Evolutionary conservation across 2,888 invertebrate species (phyloP), one percentile per base, ranked within the genome.

Genomic region (Prenolepis imparis): DNA sequence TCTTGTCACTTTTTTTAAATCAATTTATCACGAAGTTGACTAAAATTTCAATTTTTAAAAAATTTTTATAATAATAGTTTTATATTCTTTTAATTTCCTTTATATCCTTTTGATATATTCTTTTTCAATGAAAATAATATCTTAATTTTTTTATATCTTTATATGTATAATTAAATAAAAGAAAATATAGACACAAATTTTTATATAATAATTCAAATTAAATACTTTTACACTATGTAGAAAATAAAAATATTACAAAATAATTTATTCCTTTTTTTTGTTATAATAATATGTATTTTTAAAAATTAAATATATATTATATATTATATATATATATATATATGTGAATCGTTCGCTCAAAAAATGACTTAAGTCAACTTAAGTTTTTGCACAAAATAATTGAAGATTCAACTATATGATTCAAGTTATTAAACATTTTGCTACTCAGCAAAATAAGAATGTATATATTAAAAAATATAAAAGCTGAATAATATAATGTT

Each of bases 211-310:
- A 15, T 39, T 44, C 5, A 48, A 68, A 12, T 68, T 36, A 70
- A 52, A 9, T 12, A 70, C 15, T 44, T 21, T 68, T 70, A 52
- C 1, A 3, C 1, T 52, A 52, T 36, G 9, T 15, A 15, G 55
- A 70, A 24, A 21, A 36, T 36, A 21, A 70, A 70, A 4, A 21
- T 55, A 70, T 55, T 32, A 21, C 4, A 24, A 70, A 36, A 70
- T 48, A 44, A 36, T 28, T 0, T 32, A 70, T 68, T 67, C 15
- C 28, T 5, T 44, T 44, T 44, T 44, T 44, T 66, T 15, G 4
- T 21, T 15, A 28, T 55, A 21, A 36, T 15, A 36, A 21, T 15
- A 52, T 3, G 15, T 36, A 28, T 39, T 55, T 32, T 32, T 1
- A 1, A 52, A 21, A n/a, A 48, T n/a, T n/a, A 5, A 36, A n/a